These are phyloP conservation scores for Lomographa bimaculata DNA, from an alignment of 2,888 invertebrate genomes.

Conservation along the genomic window DNA sequence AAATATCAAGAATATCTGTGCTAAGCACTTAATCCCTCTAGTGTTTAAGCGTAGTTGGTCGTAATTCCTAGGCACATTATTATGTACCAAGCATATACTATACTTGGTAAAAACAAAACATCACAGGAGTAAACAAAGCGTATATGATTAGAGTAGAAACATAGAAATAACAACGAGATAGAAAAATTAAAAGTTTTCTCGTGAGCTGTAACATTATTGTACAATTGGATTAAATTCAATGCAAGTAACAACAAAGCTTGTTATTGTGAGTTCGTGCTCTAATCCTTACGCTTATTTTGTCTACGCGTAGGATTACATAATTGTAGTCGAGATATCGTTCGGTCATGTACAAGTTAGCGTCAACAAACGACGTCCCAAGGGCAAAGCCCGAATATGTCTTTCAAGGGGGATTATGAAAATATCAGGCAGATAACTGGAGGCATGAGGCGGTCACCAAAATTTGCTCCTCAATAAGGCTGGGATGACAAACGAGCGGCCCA, in stretches of 20 bases:
- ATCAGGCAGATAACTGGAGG: slow-evolving; percentile 55
- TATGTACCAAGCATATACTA: too few relatives aligned
- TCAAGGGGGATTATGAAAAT: slow-evolving; percentile 61
- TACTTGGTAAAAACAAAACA: too few relatives aligned
- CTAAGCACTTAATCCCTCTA: too few relatives aligned
- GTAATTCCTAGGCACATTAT: too few relatives aligned
- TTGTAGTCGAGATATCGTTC: slow-evolving; percentile 25
- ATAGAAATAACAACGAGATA: too few relatives aligned
- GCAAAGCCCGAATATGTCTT: slow-evolving; percentile 41
- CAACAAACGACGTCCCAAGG: slow-evolving; percentile 32
- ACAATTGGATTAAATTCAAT: slow-evolving; percentile 12
- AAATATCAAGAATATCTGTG: too few relatives aligned
- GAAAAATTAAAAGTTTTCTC: neutral
- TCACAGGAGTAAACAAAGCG: too few relatives aligned
- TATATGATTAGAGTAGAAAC: too few relatives aligned
- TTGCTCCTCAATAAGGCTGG: slow-evolving; percentile 60
- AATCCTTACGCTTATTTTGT: too few relatives aligned
- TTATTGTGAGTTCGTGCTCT: slow-evolving; percentile 10
- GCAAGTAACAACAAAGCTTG: slow-evolving; percentile 11
- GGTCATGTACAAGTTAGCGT: slow-evolving; percentile 29
- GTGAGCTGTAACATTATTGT: neutral
- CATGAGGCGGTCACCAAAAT: slow-evolving; percentile 57
- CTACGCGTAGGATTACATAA: slow-evolving; percentile 21
- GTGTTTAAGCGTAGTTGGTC: too few relatives aligned
- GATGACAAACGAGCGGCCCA: slow-evolving; percentile 64